phyloP scores from a whole-genome alignment of 2,888 invertebrate species.

The Drosophila mimetica region DNA sequence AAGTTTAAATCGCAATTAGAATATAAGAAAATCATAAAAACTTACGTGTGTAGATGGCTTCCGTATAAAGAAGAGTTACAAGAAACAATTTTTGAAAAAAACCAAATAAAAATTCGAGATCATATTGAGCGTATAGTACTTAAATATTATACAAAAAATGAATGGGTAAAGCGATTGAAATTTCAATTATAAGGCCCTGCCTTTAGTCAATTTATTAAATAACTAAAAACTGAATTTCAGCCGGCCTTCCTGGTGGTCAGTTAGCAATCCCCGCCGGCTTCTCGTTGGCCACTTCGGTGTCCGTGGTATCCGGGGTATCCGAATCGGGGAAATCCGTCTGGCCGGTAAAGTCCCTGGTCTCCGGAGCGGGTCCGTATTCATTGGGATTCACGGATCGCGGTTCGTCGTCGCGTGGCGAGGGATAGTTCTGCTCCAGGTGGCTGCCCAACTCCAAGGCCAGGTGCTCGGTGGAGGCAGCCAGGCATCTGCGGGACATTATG shows the following conservation, averaged over 20 bases:
- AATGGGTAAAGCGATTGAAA: not conserved
- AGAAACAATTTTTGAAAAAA: not conserved
- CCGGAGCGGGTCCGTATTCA: not conserved
- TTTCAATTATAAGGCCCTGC: no score
- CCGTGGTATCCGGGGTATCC: not conserved
- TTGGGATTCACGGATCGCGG: conserved; percentile 9
- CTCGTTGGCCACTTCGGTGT: not conserved
- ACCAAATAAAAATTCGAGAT: not conserved
- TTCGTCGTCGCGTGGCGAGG: conserved; percentile 88
- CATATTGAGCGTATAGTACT: not conserved
- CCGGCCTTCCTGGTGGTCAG: conserved; percentile 29
- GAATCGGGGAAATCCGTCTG: conserved; percentile 61
- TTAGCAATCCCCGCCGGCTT: not conserved
- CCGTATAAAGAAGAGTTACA: not conserved
- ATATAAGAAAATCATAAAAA: not conserved
- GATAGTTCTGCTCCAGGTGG: conserved; percentile 89
- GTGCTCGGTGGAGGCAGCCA: conserved; percentile 90
- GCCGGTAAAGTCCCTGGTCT: conserved; percentile 41
- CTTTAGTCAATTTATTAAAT: conserved; percentile 14
- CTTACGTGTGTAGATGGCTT: no score
- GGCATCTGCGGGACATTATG: conserved; percentile 90
- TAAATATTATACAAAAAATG: not conserved
- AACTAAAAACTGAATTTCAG: not conserved
- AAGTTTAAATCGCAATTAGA: not conserved
- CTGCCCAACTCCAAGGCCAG: conserved; percentile 89